Evolutionary conservation across 2,797 vertebrate genomes (phyloP), one percentile per base, ranked within the genome.

Genomic region (Gymnocypris eckloni): DNA sequence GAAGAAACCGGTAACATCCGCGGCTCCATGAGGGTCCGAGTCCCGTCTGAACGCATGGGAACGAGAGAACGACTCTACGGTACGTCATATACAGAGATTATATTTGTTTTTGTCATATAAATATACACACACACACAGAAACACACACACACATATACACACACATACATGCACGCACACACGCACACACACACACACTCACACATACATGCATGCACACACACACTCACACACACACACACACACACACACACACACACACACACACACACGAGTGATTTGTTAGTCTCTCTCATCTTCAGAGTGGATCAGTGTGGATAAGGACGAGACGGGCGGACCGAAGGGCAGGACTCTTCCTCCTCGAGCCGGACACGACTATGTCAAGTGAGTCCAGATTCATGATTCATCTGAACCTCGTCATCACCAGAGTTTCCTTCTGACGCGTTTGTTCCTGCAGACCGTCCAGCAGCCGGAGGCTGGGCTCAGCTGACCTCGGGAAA

Each of bases 291-390:
- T 8, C 12, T 69, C n/a, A 16, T 50, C 9, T 28, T 9, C 93
- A 99, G 98, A 99, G 90, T 99, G 98, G 98, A 99, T 99, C 93
- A 98, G 98, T 79, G 89, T 99, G 2, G 98, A 99, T 89, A 98
- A 98, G 86, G 98, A 99, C 0, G 98, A 99, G 89, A 95, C 95
- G 0, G 96, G 97, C 0, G 95, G 96, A 1, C 92, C 94, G 20
- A 98, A 97, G 92, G 96, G 96, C 91, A 98, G 97, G 93, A 94
- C 93, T 0, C 90, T 95, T 54, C 90, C 93, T 10, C 90, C 95
- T 59, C 95, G 96, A 90, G 82, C 90, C 39, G 95, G 93, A 80
- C 97, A 97, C 80, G 98, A 99, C 71, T 95, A 96, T 64, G 90
- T 95, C 84, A 97, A 94, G 97, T 97, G 86, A 87, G 95, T 66